phyloP scores from a whole-genome alignment of 1,140 invertebrate species.

The Hycleus cichorii region DNA sequence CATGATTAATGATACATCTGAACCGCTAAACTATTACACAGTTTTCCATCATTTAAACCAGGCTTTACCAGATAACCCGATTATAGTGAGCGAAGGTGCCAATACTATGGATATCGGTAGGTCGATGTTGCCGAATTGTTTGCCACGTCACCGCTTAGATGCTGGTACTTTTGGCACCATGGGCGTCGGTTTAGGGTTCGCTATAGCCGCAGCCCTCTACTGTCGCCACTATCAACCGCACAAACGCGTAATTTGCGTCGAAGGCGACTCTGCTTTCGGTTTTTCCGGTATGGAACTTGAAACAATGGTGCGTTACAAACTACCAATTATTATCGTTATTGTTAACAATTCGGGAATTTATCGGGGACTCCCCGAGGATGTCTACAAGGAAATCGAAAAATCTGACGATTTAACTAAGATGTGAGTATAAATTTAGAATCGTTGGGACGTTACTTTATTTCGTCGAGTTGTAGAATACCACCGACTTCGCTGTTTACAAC shows the following conservation, averaged over 20 bases:
- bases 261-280: constrained; percentile 95
- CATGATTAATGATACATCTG: constrained; percentile 55
- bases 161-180: constrained; percentile 95
- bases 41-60: constrained; percentile 77
- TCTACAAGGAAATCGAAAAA: constrained; percentile 60
- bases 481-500: constrained; percentile 69
- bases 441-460: constrained; percentile 15
- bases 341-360: constrained; percentile 97
- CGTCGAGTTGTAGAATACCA: constrained; percentile 60
- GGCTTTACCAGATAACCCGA: constrained; percentile 67
- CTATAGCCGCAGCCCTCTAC: constrained; percentile 84
- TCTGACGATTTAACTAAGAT: constrained; percentile 56
- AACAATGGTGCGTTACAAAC: constrained; percentile 88
- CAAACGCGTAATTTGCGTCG: constrained; percentile 79
- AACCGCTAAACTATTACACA: constrained; percentile 89
- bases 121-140: constrained; percentile 73
- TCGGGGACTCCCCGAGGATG: constrained; percentile 71
- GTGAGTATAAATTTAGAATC: constrained; percentile 42
- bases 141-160: constrained; percentile 79
- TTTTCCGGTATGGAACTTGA: constrained; percentile 98
- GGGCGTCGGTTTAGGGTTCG: constrained; percentile 84
- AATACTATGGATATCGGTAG: constrained; percentile 98
- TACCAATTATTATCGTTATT: constrained; percentile 86
- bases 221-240: constrained; percentile 71
- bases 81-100: constrained; percentile 96